Evolutionary conservation across 2,113 vertebrate genomes (phyloP), one percentile per base, ranked within the genome.

Genomic region (Thoracochromis brauschi): DNA sequence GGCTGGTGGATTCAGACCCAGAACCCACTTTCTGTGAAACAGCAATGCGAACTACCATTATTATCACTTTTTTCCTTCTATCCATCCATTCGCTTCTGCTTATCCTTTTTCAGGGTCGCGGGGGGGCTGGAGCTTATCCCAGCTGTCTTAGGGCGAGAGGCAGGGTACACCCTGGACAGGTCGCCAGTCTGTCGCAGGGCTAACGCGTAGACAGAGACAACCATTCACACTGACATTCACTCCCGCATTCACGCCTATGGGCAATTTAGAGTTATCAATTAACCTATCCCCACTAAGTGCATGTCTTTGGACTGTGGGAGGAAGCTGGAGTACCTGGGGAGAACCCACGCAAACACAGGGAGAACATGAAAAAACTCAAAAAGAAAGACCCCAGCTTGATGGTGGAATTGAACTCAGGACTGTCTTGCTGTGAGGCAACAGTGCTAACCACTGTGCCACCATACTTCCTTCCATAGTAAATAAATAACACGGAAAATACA

Each of bases 341-440:
- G 57, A 60, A 60, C 5, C 16, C 9, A 60, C 2, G 0, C 57
- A 19, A 33, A 31, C 57, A 58, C 57, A 6, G 5, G 29, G 29
- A 60, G 29, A 60, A 31, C 14, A 9, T 17, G 26, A 31, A 17
- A 33, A 63, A 63, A 63, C 57, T 60, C 29, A 60, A 10, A 19
- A 4, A 33, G 29, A 19, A 60, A 33, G 9, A 33, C 16, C 2
- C 9, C 16, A 60, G 29, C 3, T 19, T 63, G 9, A 63, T 33
- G 29, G 58, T 60, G 58, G 29, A 60, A 1, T 60, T 60, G 57
- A 31, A 31, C 8, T 17, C 57, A 17, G 3, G 16, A 10, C 16
- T 0, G 0, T 7, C 58, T 11, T 63, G 29, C 16, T 4, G 1
- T 19, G 58, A 63, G 2, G 16, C 1, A 63, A 19, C 29, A 19